These are phyloP conservation scores for Rhea americana DNA, from an alignment of 2,113 vertebrate genomes.

Conservation along the genomic window DNA sequence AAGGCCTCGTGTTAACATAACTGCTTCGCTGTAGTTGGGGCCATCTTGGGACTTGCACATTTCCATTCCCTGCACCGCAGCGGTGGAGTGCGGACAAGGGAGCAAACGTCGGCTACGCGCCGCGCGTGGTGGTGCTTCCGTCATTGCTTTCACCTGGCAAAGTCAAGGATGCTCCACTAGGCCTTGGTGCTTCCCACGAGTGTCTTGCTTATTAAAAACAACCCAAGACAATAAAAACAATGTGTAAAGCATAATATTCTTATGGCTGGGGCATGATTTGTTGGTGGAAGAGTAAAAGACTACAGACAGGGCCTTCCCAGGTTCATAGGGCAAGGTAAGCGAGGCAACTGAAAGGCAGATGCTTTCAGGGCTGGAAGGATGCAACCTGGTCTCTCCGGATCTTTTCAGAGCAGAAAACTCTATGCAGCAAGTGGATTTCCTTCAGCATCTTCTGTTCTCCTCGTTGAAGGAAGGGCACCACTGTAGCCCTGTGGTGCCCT, in stretches of 20 bases:
- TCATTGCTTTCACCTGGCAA: no score
- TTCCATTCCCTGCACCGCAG: neutral
- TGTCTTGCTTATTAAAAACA: no score
- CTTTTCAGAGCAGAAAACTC: no score
- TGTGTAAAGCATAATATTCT: neutral
- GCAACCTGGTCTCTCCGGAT: no score
- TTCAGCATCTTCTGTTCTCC: neutral
- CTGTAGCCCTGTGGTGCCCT: neutral
- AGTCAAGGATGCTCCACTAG: no score
- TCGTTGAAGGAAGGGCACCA: neutral
- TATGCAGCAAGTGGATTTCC: neutral
- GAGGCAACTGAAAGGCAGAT: neutral
- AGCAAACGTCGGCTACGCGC: no score
- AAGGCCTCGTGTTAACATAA: fast-evolving
- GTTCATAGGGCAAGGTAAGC: neutral
- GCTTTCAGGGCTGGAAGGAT: neutral
- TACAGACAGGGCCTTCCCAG: neutral
- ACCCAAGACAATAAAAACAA: no score
- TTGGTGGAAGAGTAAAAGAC: neutral
- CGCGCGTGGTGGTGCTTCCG: no score
- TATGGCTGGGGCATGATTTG: neutral
- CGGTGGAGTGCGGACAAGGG: no score
- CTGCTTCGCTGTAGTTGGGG: neutral
- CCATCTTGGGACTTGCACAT: fast-evolving
- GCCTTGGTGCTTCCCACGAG: no score